phyloP scores from a whole-genome alignment of 1,140 invertebrate genomes.

The Mamestra configurata region DNA sequence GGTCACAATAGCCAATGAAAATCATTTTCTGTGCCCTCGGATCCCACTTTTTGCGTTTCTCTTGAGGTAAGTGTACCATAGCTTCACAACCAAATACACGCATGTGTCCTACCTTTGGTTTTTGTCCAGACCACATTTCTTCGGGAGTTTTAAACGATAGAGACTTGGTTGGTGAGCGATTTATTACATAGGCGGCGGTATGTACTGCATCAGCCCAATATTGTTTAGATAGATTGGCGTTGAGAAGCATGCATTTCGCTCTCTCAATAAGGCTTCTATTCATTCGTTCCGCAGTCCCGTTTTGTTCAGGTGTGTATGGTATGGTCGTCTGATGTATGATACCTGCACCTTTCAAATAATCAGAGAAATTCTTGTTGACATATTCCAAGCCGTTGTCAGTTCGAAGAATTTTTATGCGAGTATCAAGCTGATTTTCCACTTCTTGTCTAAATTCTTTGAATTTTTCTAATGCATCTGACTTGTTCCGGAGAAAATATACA shows the following conservation, averaged over 20 bases:
- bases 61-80: constrained; percentile 46
- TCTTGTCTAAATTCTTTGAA: constrained; percentile 70
- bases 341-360: constrained; percentile 65
- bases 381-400: constrained; percentile 84
- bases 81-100: constrained; percentile 37
- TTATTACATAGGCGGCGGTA: constrained; percentile 36
- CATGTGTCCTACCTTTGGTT: constrained; percentile 35
- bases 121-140: constrained; percentile 18
- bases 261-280: constrained; percentile 60
- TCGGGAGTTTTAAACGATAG: constrained; percentile 21
- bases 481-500: constrained; percentile 77
- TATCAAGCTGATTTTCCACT: constrained; percentile 71
- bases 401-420: constrained; percentile 68
- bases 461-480: constrained; percentile 73
- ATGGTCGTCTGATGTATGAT: constrained; percentile 68
- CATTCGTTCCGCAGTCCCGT: constrained; percentile 69
- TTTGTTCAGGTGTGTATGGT: constrained; percentile 78
- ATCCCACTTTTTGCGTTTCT: constrained; percentile 43
- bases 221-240: constrained; percentile 1
- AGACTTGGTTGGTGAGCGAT: constrained; percentile 11
- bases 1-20: constrained; percentile 15
- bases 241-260: constrained; percentile 23
- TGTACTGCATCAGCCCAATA: constrained; percentile 39
- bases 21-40: background rate
- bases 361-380: constrained; percentile 67